phyloP scores from a whole-genome alignment of 2,888 invertebrate species.

The Trachelus troglodyta region DNA sequence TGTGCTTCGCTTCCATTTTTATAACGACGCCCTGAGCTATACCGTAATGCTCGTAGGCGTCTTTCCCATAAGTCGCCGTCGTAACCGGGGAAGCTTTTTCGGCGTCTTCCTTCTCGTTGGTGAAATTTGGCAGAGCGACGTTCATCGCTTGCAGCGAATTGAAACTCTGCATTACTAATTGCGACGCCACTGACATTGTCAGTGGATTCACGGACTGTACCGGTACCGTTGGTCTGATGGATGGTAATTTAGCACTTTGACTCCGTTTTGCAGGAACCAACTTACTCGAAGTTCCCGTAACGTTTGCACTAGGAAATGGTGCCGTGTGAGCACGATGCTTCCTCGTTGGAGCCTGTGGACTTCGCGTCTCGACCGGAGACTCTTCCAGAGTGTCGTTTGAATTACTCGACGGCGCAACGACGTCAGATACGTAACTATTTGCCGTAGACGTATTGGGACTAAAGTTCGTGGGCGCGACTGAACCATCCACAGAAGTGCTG shows the following conservation, averaged over 20 bases:
- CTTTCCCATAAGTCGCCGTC: slow-evolving; percentile 46
- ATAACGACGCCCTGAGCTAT: slow-evolving; percentile 42
- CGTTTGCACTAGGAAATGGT: slow-evolving; percentile 34
- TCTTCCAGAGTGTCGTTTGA: slow-evolving; percentile 14
- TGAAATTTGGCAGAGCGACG: slow-evolving; percentile 25
- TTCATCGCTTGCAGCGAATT: slow-evolving; percentile 50
- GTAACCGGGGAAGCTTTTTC: slow-evolving; percentile 16
- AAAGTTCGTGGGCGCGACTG: background rate
- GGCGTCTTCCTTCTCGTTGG: slow-evolving; percentile 8
- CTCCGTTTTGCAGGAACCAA: slow-evolving; percentile 24
- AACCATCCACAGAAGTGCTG: slow-evolving; percentile 1
- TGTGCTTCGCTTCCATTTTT: slow-evolving; percentile 18
- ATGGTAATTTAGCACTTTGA: slow-evolving; percentile 31
- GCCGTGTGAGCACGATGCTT: slow-evolving; percentile 51
- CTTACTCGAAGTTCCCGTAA: background rate
- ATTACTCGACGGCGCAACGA: background rate
- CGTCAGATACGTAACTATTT: background rate
- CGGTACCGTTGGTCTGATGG: slow-evolving; percentile 13
- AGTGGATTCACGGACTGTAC: slow-evolving; percentile 34
- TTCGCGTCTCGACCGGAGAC: slow-evolving; percentile 26
- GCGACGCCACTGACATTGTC: slow-evolving; percentile 50
- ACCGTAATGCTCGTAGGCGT: slow-evolving; percentile 57
- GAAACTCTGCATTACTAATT: slow-evolving; percentile 57
- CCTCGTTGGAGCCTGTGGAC: slow-evolving; percentile 50
- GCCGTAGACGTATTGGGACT: background rate